Conservation (phyloP, 2,888 invertebrate species). For the Amphipyra berbera region DNA sequence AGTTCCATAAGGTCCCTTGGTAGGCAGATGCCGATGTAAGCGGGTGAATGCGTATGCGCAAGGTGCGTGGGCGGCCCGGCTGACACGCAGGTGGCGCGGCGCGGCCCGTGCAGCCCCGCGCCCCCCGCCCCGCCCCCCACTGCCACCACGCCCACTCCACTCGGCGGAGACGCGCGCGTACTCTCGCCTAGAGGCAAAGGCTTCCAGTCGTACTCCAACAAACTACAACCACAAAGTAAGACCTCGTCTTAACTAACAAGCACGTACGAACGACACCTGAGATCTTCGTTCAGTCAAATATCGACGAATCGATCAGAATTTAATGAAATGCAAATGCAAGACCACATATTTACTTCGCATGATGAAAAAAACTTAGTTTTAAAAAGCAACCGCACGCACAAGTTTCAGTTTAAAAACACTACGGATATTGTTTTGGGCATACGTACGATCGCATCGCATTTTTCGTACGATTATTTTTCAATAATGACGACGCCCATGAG, state of each 20-base stretch:
- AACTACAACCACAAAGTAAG: conserved; percentile 59
- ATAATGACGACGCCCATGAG: too few species aligned
- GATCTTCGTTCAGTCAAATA: too few species aligned
- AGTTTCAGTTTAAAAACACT: too few species aligned
- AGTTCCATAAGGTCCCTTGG: conserved; percentile 92
- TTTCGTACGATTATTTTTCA: too few species aligned
- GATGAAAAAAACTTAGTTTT: too few species aligned
- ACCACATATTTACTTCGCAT: too few species aligned
- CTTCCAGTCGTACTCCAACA: conserved; percentile 87
- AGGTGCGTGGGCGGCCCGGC: conserved; percentile 30
- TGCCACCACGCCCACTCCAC: not conserved
- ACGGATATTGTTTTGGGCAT: too few species aligned
- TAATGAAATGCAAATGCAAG: too few species aligned
- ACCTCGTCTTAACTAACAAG: not conserved
- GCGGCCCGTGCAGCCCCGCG: conserved; percentile 39
- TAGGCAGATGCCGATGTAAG: conserved; percentile 93
- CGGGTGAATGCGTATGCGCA: conserved; percentile 56
- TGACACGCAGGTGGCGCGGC: conserved; percentile 36
- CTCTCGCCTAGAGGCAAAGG: conserved; percentile 73
- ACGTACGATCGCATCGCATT: too few species aligned
- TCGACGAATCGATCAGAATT: too few species aligned
- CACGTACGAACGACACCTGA: too few species aligned
- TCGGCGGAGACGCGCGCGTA: conserved; percentile 38
- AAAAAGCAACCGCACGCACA: too few species aligned
- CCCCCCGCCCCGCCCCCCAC: not conserved